These are phyloP conservation scores for Merodon equestris DNA, from an alignment of 2,888 invertebrate genomes.

Conservation along the genomic window DNA sequence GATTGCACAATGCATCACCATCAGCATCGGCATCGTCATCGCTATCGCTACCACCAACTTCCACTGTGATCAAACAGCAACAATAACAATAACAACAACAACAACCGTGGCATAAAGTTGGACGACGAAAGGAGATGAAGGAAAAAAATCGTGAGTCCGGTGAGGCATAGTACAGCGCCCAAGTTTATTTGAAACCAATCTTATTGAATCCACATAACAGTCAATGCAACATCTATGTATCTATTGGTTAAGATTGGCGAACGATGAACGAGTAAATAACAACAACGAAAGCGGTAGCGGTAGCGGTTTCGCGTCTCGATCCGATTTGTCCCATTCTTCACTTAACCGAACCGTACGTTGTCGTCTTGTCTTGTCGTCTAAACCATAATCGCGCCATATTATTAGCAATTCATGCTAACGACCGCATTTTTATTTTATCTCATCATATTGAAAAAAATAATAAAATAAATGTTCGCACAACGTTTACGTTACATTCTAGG, in stretches of 20 bases:
- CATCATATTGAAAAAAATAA: too few relatives aligned
- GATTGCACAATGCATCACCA: conserved; percentile 60
- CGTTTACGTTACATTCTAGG: conserved; percentile 70
- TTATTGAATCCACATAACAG: conserved; percentile 62
- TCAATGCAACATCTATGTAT: conserved; percentile 41
- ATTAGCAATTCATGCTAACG: conserved; percentile 54
- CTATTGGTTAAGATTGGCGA: conserved; percentile 28
- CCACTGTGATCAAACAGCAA: too few relatives aligned
- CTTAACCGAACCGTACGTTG: too few relatives aligned
- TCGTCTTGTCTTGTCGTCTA: conserved; percentile 6
- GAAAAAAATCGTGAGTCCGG: conserved; percentile 63
- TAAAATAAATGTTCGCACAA: conserved; percentile 71
- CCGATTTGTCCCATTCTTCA: conserved; percentile 45
- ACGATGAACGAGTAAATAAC: too few relatives aligned
- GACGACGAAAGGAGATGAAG: conserved; percentile 9
- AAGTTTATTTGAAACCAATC: conserved; percentile 40
- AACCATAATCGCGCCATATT: conserved; percentile 56
- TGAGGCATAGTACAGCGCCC: conserved; percentile 18
- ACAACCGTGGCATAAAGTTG: conserved; percentile 34
- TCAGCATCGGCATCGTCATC: background rate
- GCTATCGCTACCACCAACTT: background rate
- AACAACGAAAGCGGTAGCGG: conserved; percentile 47
- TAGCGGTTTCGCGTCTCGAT: conserved; percentile 61
- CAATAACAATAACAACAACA: conserved; percentile 14
- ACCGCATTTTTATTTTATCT: conserved; percentile 60